A percentile compares a stretch with the other conserved stretches of the same genome.
phyloP scores from a whole-genome alignment of 2,113 vertebrate species.

The Triplophysa siluroides region DNA sequence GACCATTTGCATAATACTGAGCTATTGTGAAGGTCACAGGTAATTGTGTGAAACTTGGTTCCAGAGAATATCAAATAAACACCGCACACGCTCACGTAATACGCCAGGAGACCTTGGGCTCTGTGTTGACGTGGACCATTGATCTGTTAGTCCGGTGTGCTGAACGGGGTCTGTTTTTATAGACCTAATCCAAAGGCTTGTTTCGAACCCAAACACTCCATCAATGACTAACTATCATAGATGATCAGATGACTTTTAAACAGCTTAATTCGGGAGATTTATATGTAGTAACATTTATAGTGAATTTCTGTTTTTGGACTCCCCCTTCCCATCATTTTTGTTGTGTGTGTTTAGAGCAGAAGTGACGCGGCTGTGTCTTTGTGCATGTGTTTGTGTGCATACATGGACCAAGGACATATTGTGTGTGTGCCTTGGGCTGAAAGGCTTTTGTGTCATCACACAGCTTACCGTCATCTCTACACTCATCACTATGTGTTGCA shows the following conservation, averaged over 20 bases:
- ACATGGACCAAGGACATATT: slow-evolving; percentile 39
- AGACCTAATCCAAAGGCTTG: background rate
- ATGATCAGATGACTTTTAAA: no score
- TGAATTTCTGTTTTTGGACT: no score
- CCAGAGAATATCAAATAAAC: slow-evolving; percentile 34
- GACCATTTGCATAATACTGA: slow-evolving; percentile 12
- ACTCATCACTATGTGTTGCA: slow-evolving; percentile 13
- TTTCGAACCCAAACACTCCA: background rate
- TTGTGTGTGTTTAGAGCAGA: background rate
- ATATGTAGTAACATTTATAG: no score
- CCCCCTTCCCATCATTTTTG: background rate
- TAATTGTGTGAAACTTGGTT: slow-evolving; percentile 14
- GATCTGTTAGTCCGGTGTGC: slow-evolving; percentile 22
- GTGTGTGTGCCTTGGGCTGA: slow-evolving; percentile 14
- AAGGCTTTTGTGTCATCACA: slow-evolving; percentile 20
- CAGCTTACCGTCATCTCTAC: slow-evolving; percentile 16
- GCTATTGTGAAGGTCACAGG: slow-evolving; percentile 25
- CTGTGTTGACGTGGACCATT: slow-evolving; percentile 38
- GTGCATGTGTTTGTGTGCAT: background rate
- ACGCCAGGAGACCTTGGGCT: slow-evolving; percentile 32
- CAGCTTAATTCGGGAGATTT: no score
- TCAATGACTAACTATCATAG: no score
- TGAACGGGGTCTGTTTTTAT: slow-evolving; percentile 1
- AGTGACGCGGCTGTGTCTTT: background rate
- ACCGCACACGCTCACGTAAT: slow-evolving; percentile 14